phyloP scores from a whole-genome alignment of 2,797 vertebrate species.

The Bradypus variegatus region DNA sequence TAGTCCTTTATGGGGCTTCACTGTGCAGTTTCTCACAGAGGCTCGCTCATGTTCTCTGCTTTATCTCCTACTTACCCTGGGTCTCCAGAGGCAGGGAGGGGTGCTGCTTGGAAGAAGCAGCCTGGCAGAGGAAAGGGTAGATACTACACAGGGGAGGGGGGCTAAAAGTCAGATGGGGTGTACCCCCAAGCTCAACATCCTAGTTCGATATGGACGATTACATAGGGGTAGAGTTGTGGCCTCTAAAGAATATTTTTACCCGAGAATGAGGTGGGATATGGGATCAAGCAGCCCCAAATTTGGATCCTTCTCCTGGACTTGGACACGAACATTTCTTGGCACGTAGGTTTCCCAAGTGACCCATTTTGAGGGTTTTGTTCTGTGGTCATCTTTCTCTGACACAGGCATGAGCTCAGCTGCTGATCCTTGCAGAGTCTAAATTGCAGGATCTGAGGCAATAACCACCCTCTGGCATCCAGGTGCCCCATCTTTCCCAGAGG shows the following conservation, averaged over 20 bases:
- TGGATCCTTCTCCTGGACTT: neutral
- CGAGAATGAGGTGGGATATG: neutral
- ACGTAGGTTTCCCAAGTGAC: slow-evolving; percentile 11
- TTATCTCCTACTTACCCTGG: neutral
- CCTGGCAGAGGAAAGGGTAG: neutral
- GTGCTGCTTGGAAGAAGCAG: neutral
- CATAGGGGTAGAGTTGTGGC: neutral
- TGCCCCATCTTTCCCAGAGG: neutral
- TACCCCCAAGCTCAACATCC: neutral
- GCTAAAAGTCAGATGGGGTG: neutral
- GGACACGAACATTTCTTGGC: neutral
- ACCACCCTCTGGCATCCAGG: neutral
- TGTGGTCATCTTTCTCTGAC: neutral
- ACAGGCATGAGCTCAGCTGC: neutral
- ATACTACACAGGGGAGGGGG: neutral
- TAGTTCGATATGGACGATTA: neutral
- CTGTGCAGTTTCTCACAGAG: neutral
- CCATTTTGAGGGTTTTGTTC: neutral
- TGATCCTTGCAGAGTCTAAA: neutral
- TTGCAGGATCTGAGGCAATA: neutral
- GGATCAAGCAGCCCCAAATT: neutral
- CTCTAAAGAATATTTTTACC: slow-evolving; percentile 7
- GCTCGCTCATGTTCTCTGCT: neutral
- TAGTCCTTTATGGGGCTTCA: neutral
- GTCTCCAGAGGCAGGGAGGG: neutral